Percentiles rank a stretch among this genome's conserved stretches.
Conservation (phyloP, 2,113 vertebrate species). For the Sapajus apella region DNA sequence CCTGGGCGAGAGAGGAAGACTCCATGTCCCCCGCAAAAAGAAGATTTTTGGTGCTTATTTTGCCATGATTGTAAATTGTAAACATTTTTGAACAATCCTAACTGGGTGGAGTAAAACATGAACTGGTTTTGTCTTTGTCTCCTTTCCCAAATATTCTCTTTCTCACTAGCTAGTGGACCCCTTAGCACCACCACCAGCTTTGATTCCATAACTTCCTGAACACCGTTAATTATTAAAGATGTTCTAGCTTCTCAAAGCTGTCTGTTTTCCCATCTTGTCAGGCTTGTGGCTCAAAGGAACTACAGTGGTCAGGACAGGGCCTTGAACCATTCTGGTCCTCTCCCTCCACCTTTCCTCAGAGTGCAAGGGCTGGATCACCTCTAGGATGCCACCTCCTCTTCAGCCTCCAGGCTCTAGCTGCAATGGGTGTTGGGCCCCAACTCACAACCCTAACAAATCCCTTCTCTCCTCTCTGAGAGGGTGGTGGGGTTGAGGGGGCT, state of each 20-base stretch:
- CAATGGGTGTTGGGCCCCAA: not conserved
- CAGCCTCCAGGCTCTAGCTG: not conserved
- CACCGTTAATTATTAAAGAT: not conserved
- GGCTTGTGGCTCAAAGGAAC: not conserved
- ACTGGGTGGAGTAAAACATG: not conserved
- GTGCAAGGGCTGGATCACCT: not conserved
- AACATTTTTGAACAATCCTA: not conserved
- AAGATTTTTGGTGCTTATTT: not conserved
- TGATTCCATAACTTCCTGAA: not conserved
- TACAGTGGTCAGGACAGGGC: not conserved
- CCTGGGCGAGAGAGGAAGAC: too few relatives aligned
- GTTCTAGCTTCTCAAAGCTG: not conserved
- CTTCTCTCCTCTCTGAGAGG: not conserved
- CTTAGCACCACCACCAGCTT: not conserved
- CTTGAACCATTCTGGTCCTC: not conserved
- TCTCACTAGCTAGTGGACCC: not conserved
- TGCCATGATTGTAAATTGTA: not conserved
- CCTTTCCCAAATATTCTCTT: not conserved
- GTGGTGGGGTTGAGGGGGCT: not conserved
- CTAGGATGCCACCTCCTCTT: not conserved
- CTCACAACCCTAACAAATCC: not conserved
- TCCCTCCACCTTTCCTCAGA: not conserved
- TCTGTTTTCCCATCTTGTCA: not conserved
- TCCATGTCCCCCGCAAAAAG: not conserved
- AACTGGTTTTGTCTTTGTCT: not conserved